These are phyloP conservation scores for Mormyrops attenuatus DNA, from an alignment of 2,797 vertebrate species.

Conservation along the genomic window DNA sequence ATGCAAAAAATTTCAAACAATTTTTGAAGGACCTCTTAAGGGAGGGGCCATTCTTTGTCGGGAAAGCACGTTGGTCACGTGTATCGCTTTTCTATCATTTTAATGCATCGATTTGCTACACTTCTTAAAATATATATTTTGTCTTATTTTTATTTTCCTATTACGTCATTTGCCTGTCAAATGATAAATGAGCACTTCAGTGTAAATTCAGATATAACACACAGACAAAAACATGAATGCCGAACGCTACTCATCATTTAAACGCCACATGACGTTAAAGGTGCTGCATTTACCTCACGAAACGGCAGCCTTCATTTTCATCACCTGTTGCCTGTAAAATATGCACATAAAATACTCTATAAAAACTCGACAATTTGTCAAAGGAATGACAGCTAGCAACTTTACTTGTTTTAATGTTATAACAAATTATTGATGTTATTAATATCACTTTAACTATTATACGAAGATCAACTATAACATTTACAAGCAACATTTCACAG, in stretches of 20 bases:
- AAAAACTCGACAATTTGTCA: background rate
- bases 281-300: conserved; percentile 15
- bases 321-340: conserved; percentile 33
- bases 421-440: background rate
- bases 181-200: background rate
- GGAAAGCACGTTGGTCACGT: background rate
- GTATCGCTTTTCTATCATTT: background rate
- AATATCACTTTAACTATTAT: background rate
- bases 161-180: background rate
- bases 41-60: background rate
- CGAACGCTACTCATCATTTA: background rate
- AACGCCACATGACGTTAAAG: conserved; percentile 9
- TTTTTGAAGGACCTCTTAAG: background rate
- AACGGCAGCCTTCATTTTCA: conserved; percentile 11
- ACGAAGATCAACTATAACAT: background rate
- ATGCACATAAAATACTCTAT: conserved; percentile 4
- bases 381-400: background rate
- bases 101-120: background rate
- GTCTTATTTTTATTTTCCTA: background rate
- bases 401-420: background rate
- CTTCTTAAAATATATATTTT: background rate
- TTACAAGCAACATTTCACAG: background rate
- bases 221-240: background rate
- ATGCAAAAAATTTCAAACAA: background rate
- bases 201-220: background rate